Percentiles rank a stretch among this genome's conserved stretches.
These are phyloP conservation scores for Druon quercuslanigerum DNA, from an alignment of 1,140 invertebrate genomes.

Conservation along the genomic window DNA sequence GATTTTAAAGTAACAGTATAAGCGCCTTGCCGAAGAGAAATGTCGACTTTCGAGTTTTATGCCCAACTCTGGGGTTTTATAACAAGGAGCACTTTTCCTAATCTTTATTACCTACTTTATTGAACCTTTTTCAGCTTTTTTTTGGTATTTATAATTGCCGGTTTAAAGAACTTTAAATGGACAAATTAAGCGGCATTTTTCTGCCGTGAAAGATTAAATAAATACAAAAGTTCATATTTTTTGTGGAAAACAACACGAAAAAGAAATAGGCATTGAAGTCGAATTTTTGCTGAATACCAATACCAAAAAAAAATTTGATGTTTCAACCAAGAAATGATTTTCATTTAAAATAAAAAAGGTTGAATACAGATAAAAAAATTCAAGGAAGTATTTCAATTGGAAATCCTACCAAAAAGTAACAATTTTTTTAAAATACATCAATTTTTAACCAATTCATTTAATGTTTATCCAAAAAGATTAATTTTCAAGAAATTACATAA, in stretches of 20 bases:
- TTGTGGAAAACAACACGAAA: not conserved
- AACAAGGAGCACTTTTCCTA: slow-evolving; percentile 26
- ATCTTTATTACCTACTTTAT: slow-evolving; percentile 24
- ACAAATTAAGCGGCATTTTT: not conserved
- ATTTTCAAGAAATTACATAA: too few species aligned
- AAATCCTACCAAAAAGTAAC: too few species aligned
- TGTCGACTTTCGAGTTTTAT: slow-evolving; percentile 5
- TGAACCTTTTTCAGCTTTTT: not conserved
- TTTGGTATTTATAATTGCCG: not conserved
- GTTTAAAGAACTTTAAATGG: not conserved
- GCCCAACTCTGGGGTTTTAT: slow-evolving; percentile 6
- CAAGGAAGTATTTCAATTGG: too few species aligned
- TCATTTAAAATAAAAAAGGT: too few species aligned
- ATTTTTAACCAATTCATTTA: too few species aligned
- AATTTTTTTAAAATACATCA: too few species aligned
- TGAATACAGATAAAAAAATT: too few species aligned
- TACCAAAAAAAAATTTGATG: too few species aligned
- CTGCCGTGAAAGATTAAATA: not conserved
- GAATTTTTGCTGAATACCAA: too few species aligned
- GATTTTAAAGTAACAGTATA: slow-evolving; percentile 18
- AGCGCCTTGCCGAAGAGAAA: slow-evolving; percentile 19
- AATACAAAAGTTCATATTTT: not conserved
- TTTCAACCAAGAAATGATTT: too few species aligned
- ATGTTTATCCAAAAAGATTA: too few species aligned
- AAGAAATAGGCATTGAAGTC: too few species aligned